Percentiles rank a stretch among this genome's conserved stretches.
Evolutionary conservation across 1,140 invertebrate species (phyloP).

Genomic region (Diabrotica undecimpunctata): DNA sequence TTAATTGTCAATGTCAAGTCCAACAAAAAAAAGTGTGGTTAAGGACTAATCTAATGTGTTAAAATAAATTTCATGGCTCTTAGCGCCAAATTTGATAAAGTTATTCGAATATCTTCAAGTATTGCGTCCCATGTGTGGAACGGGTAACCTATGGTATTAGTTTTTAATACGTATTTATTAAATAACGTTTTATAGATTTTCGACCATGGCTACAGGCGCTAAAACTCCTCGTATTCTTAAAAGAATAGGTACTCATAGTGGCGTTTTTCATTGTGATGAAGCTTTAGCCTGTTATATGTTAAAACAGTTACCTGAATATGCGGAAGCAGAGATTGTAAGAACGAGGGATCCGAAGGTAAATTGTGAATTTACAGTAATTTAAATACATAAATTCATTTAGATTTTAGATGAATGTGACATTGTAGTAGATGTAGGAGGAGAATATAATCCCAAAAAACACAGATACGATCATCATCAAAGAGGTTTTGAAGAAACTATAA

Average conservation of each 20-base stretch:
- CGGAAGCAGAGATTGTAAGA: constrained; percentile 79
- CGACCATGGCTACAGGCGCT: constrained; percentile 39
- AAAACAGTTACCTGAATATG: constrained; percentile 75
- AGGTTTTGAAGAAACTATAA: constrained; percentile 59
- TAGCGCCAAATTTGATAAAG: not conserved
- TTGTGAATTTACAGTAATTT: constrained; percentile 9
- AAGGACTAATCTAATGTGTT: no score
- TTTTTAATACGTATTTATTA: not conserved
- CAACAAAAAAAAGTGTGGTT: no score
- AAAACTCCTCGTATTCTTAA: constrained; percentile 36
- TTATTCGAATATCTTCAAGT: not conserved
- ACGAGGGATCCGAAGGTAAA: constrained; percentile 51
- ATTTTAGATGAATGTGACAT: constrained; percentile 84
- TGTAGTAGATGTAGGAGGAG: constrained; percentile 94
- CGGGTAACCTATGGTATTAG: not conserved
- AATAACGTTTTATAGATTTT: constrained; percentile 37
- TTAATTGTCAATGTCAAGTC: no score
- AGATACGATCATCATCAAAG: constrained; percentile 96
- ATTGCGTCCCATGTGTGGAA: not conserved
- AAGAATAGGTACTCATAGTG: constrained; percentile 76
- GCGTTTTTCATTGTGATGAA: constrained; percentile 94
- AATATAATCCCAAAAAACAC: constrained; percentile 72
- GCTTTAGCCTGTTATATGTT: constrained; percentile 90
- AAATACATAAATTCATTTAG: constrained; percentile 27
- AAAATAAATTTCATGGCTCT: not conserved